A percentile compares a stretch with the other conserved stretches of the same genome.
Evolutionary conservation across 1,140 invertebrate genomes (phyloP).

Genomic region (Calosoma granatense): DNA sequence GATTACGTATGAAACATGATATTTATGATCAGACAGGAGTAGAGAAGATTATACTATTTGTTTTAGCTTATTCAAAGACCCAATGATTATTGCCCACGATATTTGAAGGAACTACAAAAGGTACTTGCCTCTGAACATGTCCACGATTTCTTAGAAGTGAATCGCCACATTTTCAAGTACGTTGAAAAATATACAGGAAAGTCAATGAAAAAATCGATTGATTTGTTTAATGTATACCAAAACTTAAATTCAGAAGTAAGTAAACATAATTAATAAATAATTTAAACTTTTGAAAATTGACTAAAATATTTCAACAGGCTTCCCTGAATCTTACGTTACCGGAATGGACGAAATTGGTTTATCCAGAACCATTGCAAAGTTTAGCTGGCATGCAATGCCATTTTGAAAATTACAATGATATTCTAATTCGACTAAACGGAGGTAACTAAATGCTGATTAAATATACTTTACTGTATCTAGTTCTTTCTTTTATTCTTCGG

Average conservation of each 20-base stretch:
- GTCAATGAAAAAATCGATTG: not conserved
- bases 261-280: not conserved
- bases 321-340: slow-evolving; percentile 5
- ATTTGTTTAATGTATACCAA: slow-evolving; percentile 2
- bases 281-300: not conserved
- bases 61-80: not conserved
- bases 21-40: too few species aligned
- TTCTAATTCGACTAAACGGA: not conserved
- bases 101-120: not conserved
- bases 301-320: not conserved
- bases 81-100: not conserved
- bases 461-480: too few species aligned
- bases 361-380: not conserved
- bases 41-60: not conserved
- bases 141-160: not conserved
- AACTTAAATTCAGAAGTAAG: not conserved
- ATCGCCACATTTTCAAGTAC: not conserved
- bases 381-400: not conserved
- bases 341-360: slow-evolving; percentile 1
- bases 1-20: slow-evolving; percentile 40
- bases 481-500: too few species aligned
- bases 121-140: not conserved
- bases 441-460: not conserved
- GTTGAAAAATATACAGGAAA: not conserved
- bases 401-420: not conserved